These are phyloP conservation scores for Discoglossus pictus DNA, from an alignment of 2,797 vertebrate species.

Conservation along the genomic window DNA sequence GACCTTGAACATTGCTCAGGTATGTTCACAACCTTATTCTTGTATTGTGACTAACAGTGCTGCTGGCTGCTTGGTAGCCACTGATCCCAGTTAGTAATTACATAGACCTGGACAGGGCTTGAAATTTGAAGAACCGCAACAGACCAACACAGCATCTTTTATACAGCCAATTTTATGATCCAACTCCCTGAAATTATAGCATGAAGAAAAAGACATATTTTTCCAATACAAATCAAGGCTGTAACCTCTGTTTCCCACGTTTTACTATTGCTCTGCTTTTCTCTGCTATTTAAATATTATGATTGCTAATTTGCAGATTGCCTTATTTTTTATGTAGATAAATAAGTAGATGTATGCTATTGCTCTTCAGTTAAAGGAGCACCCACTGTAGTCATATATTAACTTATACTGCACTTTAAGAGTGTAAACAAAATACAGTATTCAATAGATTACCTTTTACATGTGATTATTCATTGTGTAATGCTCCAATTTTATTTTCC, in stretches of 20 bases:
- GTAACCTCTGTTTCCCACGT: neutral
- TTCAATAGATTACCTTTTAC: too few relatives aligned
- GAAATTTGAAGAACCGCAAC: slow-evolving; percentile 79
- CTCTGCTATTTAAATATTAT: too few relatives aligned
- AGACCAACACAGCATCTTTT: slow-evolving; percentile 61
- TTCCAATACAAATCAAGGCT: neutral
- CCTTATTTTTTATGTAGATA: too few relatives aligned
- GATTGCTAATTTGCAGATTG: neutral
- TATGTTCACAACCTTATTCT: slow-evolving; percentile 99
- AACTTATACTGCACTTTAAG: too few relatives aligned
- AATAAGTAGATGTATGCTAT: too few relatives aligned
- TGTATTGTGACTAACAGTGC: slow-evolving; percentile 97
- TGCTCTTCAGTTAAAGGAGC: too few relatives aligned
- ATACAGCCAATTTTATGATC: slow-evolving; percentile 17
- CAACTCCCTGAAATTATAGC: too few relatives aligned
- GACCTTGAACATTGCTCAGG: slow-evolving; percentile 99
- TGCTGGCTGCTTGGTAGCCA: slow-evolving; percentile 84
- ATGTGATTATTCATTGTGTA: too few relatives aligned
- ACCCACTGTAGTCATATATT: too few relatives aligned
- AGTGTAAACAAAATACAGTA: too few relatives aligned
- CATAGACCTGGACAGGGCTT: slow-evolving; percentile 82
- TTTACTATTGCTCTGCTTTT: slow-evolving; percentile 1
- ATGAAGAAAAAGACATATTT: neutral
- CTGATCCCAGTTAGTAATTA: slow-evolving; percentile 79
- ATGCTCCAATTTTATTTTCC: too few relatives aligned